Evolutionary conservation across 2,888 invertebrate species (phyloP).

Genomic region (Thereva unica): DNA sequence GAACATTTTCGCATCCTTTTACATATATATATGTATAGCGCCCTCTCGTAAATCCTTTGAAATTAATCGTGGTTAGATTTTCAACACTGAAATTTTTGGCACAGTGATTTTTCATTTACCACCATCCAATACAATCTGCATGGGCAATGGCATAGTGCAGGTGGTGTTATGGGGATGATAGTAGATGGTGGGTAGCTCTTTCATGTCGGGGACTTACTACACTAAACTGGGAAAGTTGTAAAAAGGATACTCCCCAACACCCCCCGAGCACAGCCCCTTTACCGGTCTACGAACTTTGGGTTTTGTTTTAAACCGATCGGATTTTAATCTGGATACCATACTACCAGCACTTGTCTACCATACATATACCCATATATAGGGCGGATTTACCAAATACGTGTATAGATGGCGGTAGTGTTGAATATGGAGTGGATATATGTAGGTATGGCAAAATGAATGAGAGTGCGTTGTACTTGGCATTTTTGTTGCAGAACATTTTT

Average conservation of each 20-base stretch:
- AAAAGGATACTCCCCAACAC: not conserved
- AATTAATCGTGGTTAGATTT: conserved; percentile 44
- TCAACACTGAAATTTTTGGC: conserved; percentile 43
- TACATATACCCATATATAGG: conserved; percentile 5
- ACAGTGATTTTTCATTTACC: conserved; percentile 43
- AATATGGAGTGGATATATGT: not conserved
- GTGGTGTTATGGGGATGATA: no score
- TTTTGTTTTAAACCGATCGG: conserved; percentile 42
- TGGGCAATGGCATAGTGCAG: not conserved
- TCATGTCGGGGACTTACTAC: no score
- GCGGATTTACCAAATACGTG: conserved; percentile 2
- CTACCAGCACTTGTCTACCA: conserved; percentile 3
- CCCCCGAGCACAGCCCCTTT: no score
- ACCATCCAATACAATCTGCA: conserved; percentile 30
- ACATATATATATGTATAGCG: conserved; percentile 16
- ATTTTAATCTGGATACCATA: conserved; percentile 40
- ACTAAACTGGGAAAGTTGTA: conserved; percentile 19
- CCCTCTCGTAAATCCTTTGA: conserved; percentile 40
- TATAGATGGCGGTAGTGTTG: not conserved
- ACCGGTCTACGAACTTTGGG: conserved; percentile 33
- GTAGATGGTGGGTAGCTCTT: no score
- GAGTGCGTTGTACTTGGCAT: conserved; percentile 21
- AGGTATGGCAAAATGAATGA: conserved; percentile 10
- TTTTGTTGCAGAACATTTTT: not conserved
- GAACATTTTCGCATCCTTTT: conserved; percentile 25